Conservation (phyloP, 2,113 vertebrate species). For the Oenanthe oenanthe region DNA sequence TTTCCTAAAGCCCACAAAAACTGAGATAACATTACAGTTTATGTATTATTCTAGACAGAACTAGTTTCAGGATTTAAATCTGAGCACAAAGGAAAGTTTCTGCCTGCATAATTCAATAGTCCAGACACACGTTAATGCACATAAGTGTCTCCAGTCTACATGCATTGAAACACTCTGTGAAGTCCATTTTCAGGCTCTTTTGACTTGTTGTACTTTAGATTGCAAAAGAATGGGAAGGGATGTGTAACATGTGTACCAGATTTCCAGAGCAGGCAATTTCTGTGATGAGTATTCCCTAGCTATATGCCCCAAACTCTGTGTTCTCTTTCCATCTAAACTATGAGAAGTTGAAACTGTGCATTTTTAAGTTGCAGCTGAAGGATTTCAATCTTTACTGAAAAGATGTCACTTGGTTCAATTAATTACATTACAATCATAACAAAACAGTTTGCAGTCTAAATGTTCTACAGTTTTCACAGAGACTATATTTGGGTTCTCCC, state of each 20-base stretch:
- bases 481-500: neutral
- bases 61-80: neutral
- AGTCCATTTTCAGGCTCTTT: neutral
- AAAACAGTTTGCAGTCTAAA: neutral
- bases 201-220: neutral
- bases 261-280: neutral
- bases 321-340: neutral
- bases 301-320: fast-evolving
- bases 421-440: neutral
- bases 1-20: neutral
- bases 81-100: neutral
- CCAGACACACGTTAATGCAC: neutral
- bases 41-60: neutral
- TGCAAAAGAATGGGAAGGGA: neutral
- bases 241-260: neutral
- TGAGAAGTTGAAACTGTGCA: neutral
- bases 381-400: neutral
- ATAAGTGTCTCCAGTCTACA: neutral
- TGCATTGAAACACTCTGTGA: neutral
- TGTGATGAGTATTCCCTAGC: neutral
- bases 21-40: neutral
- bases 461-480: neutral
- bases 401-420: neutral
- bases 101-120: neutral
- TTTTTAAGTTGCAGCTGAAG: neutral